Evolutionary conservation across 2,797 vertebrate genomes (phyloP).

Genomic region (Staurois parvus): DNA sequence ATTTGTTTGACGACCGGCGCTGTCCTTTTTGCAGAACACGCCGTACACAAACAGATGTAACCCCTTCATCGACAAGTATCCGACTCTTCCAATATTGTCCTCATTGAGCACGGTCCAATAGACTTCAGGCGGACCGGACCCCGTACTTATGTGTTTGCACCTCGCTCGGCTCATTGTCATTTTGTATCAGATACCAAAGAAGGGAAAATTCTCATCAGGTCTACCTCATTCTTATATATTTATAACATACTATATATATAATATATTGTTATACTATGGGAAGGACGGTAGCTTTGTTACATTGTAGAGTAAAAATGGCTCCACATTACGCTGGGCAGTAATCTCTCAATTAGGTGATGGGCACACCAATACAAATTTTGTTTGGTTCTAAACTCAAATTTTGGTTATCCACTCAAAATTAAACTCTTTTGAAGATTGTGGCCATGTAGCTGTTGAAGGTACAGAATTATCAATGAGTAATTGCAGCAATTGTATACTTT

Average conservation of each 20-base stretch:
- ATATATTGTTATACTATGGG: background rate
- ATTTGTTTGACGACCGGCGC: background rate
- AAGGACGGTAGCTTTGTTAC: conserved; percentile 15
- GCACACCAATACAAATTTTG: too few species aligned
- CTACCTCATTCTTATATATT: conserved; percentile 79
- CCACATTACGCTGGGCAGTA: background rate
- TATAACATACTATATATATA: conserved; percentile 31
- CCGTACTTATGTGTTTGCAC: background rate
- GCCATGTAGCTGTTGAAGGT: too few species aligned
- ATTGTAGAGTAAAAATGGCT: background rate
- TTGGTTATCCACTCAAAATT: too few species aligned
- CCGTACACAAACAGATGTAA: background rate
- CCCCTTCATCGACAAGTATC: background rate
- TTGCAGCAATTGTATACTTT: too few species aligned
- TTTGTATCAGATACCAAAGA: conserved; percentile 76
- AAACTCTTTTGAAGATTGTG: too few species aligned
- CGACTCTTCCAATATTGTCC: background rate
- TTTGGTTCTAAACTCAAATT: too few species aligned
- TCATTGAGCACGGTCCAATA: background rate
- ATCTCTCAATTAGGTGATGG: background rate
- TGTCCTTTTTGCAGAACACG: background rate
- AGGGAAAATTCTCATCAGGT: conserved; percentile 77
- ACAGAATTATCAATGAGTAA: too few species aligned
- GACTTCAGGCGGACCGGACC: background rate
- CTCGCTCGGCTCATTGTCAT: conserved; percentile 73